Evolutionary conservation across 2,888 invertebrate species (phyloP), one percentile per base, ranked within the genome.

Genomic region (Lobophora halterata): DNA sequence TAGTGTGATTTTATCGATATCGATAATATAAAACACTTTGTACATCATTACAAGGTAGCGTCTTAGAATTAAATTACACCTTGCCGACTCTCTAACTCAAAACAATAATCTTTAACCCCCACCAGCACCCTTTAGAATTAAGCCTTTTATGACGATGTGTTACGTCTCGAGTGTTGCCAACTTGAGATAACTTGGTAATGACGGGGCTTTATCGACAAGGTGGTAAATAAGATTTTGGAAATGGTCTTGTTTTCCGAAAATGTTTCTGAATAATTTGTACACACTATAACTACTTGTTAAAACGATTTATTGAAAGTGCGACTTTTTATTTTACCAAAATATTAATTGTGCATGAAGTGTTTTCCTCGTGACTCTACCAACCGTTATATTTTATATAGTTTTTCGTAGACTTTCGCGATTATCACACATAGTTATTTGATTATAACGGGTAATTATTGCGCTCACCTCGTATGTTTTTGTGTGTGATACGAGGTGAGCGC

Each of bases 1-100:
- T 13, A 36, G 17, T 8, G 18, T 18, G 14, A 20, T 23, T 26
- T 30, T 39, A 46, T 57, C 52, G 52, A 58, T 39, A 53, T 45
- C 42, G 29, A 9, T 9, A n/a, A n/a, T n/a, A 20, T 11, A 14
- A 30, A 26, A 16, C 24, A 24, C 23, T 7, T 27, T 10, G 10
- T 47, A 53, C 58, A 58, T 61, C 60, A 56, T 68, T 63, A 71
- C 59, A 70, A 78, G 79, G 78, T 78, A 69, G 69, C 61, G 68
- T 74, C 76, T 79, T 61, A 61, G 70, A 83, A 81, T 83, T 82
- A 80, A 83, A 83, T 83, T 80, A 81, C 74, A 75, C 83, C 79
- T 82, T 70, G 51, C 55, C 64, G n/a, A 58, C 56, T 62, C 59
- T 55, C 42, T 79, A 74, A 79, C 80, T 82, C 71, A 70, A 71